Percentiles rank a stretch among this genome's conserved stretches.
Conservation (phyloP, 2,797 vertebrate genomes). For the Sebastes matsubarae region DNA sequence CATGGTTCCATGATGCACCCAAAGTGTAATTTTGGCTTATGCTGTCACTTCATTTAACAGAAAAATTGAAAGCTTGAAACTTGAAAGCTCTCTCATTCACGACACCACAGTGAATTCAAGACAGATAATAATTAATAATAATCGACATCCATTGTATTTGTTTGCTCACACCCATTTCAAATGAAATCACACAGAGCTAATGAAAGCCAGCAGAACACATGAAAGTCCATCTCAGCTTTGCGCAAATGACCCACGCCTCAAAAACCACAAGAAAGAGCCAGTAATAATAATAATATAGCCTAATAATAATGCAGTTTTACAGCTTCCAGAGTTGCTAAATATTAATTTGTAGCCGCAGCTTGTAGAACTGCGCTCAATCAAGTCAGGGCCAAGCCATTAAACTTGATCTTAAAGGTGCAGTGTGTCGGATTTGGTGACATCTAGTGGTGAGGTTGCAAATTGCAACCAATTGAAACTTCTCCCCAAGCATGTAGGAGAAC, state of each 20-base stretch:
- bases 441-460: background rate
- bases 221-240: slow-evolving; percentile 3
- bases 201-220: slow-evolving; percentile 2
- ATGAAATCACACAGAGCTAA: background rate
- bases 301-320: background rate
- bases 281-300: background rate
- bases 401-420: background rate
- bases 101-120: background rate
- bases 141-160: background rate
- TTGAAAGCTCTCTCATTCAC: background rate
- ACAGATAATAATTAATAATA: background rate
- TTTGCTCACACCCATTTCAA: background rate
- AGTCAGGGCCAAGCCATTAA: background rate
- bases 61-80: background rate
- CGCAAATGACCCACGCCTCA: background rate
- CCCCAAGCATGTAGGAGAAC: background rate
- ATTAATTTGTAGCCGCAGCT: background rate
- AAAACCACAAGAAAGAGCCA: slow-evolving; percentile 4
- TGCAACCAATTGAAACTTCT: background rate
- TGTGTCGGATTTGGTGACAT: background rate
- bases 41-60: background rate
- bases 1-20: background rate
- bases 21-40: background rate
- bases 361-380: background rate
- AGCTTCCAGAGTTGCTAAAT: slow-evolving; percentile 4